Percentiles rank a stretch among this genome's conserved stretches.
Conservation (phyloP, 2,113 vertebrate genomes). For the Atlantisia rogersi region DNA sequence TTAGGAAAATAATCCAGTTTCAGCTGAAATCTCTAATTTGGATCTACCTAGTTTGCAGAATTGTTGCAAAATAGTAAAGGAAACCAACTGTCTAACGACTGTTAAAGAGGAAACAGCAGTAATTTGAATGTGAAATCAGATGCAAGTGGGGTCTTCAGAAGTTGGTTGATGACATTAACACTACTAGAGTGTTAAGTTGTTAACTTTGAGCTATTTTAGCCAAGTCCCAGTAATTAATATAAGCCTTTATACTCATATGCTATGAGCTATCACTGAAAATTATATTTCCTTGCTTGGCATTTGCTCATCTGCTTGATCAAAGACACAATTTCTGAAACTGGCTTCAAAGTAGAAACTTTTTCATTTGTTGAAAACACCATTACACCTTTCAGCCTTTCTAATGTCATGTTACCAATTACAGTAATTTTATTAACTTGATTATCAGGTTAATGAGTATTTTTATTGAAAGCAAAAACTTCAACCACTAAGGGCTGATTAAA, state of each 20-base stretch:
- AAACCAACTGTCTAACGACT: background rate
- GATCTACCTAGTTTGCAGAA: background rate
- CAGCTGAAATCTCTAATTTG: background rate
- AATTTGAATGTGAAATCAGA: background rate
- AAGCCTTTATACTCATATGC: slow-evolving; percentile 15
- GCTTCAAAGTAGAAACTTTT: slow-evolving; percentile 64
- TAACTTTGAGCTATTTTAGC: background rate
- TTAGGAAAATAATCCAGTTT: background rate
- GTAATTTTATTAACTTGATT: slow-evolving; percentile 3
- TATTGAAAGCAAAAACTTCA: background rate
- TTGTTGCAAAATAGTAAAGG: background rate
- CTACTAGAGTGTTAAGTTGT: background rate
- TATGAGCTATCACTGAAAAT: background rate
- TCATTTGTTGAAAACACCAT: slow-evolving; percentile 26
- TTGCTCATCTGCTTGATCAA: slow-evolving; percentile 71
- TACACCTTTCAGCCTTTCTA: slow-evolving; percentile 15
- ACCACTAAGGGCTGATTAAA: background rate
- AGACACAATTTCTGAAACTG: slow-evolving; percentile 45
- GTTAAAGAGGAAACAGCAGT: background rate
- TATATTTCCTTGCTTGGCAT: slow-evolving; percentile 25
- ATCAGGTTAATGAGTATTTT: background rate
- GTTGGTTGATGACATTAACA: background rate
- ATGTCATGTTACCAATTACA: background rate
- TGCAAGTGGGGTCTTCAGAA: background rate
- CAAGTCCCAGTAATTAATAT: slow-evolving; percentile 47